Percentiles rank a stretch among this genome's conserved stretches.
Evolutionary conservation across 2,797 vertebrate genomes (phyloP).

Genomic region (Cirrhinus molitorella): DNA sequence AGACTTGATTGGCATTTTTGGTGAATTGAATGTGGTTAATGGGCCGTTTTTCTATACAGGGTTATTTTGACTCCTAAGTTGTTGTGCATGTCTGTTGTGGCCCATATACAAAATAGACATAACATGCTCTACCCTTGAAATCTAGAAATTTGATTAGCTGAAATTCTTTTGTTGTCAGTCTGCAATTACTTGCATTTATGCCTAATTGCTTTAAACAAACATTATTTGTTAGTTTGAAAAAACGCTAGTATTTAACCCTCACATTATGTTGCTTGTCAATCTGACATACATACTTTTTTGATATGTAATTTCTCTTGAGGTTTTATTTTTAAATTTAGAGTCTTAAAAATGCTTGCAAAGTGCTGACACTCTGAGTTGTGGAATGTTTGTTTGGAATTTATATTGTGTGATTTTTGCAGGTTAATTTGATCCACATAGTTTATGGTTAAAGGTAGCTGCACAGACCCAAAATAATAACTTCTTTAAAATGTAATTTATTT

Average conservation of each 20-base stretch:
- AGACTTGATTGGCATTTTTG: conserved; percentile 55
- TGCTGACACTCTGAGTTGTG: background rate
- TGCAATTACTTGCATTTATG: background rate
- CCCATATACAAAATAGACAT: conserved; percentile 18
- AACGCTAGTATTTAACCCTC: background rate
- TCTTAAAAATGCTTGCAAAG: conserved; percentile 1
- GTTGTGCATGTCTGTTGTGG: conserved; percentile 22
- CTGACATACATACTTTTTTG: background rate
- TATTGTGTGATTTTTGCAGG: background rate
- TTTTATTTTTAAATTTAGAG: background rate
- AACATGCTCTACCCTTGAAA: background rate
- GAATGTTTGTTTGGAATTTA: background rate
- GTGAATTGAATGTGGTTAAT: conserved; percentile 39
- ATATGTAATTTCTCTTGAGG: background rate
- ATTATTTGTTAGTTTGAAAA: background rate
- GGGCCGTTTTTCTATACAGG: conserved; percentile 21
- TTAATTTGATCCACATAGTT: background rate
- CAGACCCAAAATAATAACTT: background rate
- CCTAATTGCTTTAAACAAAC: background rate
- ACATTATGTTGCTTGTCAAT: background rate
- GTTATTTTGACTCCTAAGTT: conserved; percentile 42
- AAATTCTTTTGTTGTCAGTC: background rate
- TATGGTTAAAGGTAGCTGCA: background rate
- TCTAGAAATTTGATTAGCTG: background rate
- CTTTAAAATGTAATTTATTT: background rate